Evolutionary conservation across 2,113 vertebrate species (phyloP), one percentile per base, ranked within the genome.

Genomic region (Chlamydotis undulata): DNA sequence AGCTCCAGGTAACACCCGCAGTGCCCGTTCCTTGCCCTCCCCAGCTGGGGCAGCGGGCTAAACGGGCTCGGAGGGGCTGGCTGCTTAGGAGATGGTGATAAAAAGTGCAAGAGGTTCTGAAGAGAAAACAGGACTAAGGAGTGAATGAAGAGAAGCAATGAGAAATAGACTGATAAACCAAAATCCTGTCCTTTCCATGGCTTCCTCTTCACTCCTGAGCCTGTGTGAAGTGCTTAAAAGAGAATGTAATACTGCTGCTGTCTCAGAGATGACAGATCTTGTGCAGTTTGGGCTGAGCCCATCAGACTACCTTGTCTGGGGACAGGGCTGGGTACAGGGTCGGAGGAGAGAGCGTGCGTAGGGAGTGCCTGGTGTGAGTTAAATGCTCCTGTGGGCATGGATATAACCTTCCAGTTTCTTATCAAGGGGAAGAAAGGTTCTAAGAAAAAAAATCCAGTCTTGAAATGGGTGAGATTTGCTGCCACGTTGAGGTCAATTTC

Each of bases 11-110:
- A 24, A 55, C 29, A 10, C 37, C 55, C 8, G 5, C 33, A 37
- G 74, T 0, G 0, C 37, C 73, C 1, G 0, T 47, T 19, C 39
- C 59, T 87, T 0, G 0, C 9, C 23, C 53, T 37, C 15, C 31
- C 3, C 7, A 14, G 9, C 6, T 1, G 2, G 57, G 37, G 22
- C 22, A n/a, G 4, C 6, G 76, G 29, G 37, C 53, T n/a, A 10
- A 37, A 7, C 0, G 4, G 28, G 26, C 74, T 74, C 45, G 33
- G 80, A 83, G 59, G n/a, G 52, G 9, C 57, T 26, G n/a, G 4
- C 33, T 29, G 55, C 70, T 76, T 29, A 56, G 75, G 41, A 73
- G 39, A 9, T 22, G 41, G 28, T 69, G 37, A n/a, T 22, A 61
- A 33, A 90, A 86, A 65, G 50, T 69, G 7, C 6, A 26, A n/a